phyloP scores from a whole-genome alignment of 2,888 invertebrate genomes.

The Ernsta delagoae region DNA sequence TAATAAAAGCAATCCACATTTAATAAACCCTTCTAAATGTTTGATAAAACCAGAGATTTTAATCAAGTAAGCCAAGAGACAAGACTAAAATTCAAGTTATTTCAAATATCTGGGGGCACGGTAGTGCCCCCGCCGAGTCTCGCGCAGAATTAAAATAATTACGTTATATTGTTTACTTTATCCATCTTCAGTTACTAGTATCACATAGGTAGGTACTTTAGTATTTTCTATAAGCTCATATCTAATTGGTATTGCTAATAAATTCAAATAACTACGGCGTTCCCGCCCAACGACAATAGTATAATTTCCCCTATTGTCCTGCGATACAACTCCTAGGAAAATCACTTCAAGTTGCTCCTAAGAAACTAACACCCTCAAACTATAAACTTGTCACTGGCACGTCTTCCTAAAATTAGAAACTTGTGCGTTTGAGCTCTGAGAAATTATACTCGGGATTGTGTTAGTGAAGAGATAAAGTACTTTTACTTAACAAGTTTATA shows the following conservation, averaged over 20 bases:
- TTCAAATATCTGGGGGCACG: too few relatives aligned
- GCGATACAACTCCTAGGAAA: neutral
- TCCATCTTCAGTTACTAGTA: too few relatives aligned
- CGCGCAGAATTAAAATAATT: too few relatives aligned
- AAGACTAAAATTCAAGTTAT: too few relatives aligned
- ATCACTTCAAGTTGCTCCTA: constrained; percentile 21
- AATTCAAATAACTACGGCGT: neutral
- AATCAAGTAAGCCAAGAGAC: too few relatives aligned
- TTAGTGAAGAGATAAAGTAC: constrained; percentile 1
- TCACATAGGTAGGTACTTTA: too few relatives aligned
- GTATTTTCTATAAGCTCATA: too few relatives aligned
- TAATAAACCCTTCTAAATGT: too few relatives aligned
- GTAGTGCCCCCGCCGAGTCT: too few relatives aligned
- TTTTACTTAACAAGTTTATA: constrained; percentile 6
- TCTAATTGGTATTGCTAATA: neutral
- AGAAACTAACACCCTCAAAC: constrained; percentile 27
- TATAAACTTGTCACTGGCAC: constrained; percentile 31
- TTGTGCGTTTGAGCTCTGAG: constrained; percentile 22
- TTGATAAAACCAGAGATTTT: too few relatives aligned
- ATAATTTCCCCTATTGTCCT: neutral
- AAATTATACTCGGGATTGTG: constrained; percentile 20
- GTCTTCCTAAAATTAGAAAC: constrained; percentile 31
- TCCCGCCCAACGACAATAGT: neutral
- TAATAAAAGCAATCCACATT: too few relatives aligned
- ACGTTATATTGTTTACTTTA: too few relatives aligned